A percentile compares a stretch with the other conserved stretches of the same genome.
phyloP scores from a whole-genome alignment of 2,797 vertebrate species.

The Smutsia gigantea region DNA sequence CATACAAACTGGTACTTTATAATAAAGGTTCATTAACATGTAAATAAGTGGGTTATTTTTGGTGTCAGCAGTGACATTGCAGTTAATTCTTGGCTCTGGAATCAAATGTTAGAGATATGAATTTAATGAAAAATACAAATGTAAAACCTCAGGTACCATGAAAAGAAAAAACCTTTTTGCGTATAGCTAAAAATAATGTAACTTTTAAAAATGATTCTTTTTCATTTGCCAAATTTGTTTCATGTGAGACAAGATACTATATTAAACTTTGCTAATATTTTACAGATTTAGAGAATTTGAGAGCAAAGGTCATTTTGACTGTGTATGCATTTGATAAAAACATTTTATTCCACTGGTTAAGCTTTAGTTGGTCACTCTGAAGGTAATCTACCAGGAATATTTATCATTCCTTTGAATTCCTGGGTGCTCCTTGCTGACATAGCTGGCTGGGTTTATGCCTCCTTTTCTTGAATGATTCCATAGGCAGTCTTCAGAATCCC shows the following conservation, averaged over 20 bases:
- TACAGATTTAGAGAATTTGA: neutral
- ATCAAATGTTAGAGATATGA: neutral
- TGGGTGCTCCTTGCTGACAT: neutral
- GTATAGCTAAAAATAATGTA: neutral
- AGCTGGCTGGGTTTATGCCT: neutral
- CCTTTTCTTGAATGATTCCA: neutral
- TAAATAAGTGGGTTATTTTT: neutral
- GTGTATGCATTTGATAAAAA: neutral
- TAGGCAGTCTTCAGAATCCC: neutral
- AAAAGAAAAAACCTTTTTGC: neutral
- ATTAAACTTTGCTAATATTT: conserved; percentile 33
- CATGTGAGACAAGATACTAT: neutral
- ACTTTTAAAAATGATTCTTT: neutral
- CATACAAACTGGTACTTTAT: neutral
- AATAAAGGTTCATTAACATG: neutral
- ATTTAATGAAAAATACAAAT: conserved; percentile 28
- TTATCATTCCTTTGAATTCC: neutral
- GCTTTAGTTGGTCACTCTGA: conserved; percentile 7
- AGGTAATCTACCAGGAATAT: neutral
- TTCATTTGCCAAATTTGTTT: neutral
- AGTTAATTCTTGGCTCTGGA: neutral
- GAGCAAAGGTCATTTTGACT: conserved; percentile 4
- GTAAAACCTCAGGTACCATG: neutral
- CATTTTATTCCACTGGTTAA: neutral
- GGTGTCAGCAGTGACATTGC: neutral